A percentile compares a stretch with the other conserved stretches of the same genome.
Evolutionary conservation across 2,797 vertebrate genomes (phyloP).

Genomic region (Sciaenops ocellatus): DNA sequence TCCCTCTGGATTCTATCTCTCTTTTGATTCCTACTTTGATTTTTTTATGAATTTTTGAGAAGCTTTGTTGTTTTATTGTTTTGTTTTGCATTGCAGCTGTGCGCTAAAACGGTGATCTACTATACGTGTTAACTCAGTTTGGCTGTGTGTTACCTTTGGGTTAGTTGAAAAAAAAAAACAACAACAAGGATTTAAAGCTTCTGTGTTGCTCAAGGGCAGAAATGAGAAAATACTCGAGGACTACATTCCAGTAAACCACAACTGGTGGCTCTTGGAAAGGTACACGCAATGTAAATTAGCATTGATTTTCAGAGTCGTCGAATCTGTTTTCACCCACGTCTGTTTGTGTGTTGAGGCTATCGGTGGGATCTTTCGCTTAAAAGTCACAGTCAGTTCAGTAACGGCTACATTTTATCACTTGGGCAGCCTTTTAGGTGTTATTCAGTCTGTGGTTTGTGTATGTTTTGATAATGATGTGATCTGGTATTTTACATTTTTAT

Average conservation of each 20-base stretch:
- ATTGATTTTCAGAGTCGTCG: conserved; percentile 37
- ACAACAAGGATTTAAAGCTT: conserved; percentile 34
- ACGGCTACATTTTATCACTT: conserved; percentile 53
- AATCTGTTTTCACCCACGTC: conserved; percentile 45
- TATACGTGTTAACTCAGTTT: conserved; percentile 69
- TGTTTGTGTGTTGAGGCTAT: conserved; percentile 72
- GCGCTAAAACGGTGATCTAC: conserved; percentile 75
- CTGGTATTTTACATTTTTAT: conserved; percentile 56
- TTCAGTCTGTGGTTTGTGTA: conserved; percentile 68
- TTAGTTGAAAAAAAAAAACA: conserved; percentile 32
- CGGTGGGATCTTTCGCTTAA: conserved; percentile 68
- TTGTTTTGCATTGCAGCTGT: conserved; percentile 70
- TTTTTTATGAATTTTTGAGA: conserved; percentile 54
- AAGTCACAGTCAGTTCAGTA: conserved; percentile 69
- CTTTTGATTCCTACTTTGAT: conserved; percentile 42
- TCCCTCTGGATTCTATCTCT: conserved; percentile 59
- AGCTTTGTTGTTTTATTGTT: conserved; percentile 54
- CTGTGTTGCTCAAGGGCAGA: conserved; percentile 25
- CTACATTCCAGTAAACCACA: conserved; percentile 64
- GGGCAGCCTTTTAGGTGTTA: conserved; percentile 68
- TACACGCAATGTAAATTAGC: conserved; percentile 52
- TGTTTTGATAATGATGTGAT: conserved; percentile 67
- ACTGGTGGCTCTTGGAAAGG: conserved; percentile 47
- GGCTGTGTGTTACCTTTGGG: conserved; percentile 56
- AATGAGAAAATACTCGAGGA: conserved; percentile 47